Base-by-base conservation (phyloP, 2,888 invertebrate species). In the Bembecia ichneumoniformis region DNA sequence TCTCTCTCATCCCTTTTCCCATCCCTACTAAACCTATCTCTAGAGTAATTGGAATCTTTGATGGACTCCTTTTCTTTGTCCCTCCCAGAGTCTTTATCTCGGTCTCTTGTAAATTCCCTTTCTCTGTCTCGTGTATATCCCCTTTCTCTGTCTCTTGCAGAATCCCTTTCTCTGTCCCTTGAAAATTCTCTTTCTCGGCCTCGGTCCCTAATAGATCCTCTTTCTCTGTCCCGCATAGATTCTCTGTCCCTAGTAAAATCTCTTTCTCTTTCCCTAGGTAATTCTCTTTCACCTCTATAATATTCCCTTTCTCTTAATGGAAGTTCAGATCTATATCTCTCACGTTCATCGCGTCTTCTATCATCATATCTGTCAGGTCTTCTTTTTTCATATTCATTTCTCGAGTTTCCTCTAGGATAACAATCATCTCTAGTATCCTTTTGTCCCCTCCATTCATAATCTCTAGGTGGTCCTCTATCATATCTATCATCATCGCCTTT, bases 291-390 rank as follows among this genome's bases (percentile, higher is more conserved):
- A 52, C 63, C 63, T 50, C 64, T 60, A 54, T 55, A 55, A 60
- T 56, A 53, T 53, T 62, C 46, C 56, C 52, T 15, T 44, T 44
- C 44, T 44, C 44, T 15, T 13, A 40, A 10, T 40, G 40, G 40
- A 5, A 11, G 13, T 40, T 14, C 49, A 20, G 63, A 62, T 34
- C 56, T 65, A 11, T 71, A 63, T 35, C 67, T 55, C 16, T 64
- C 64, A 52, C 62, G 65, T 17, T 64, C 66, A 7, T 62, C 58
- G 46, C 60, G 56, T 43, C 36, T 50, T 48, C 57, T 64, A 46
- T 66, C 67, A 40, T 72, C 73, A 5, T 69, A 68, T 47, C 75
- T 75, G 47, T 74, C 74, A 16, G 62, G 55, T 52, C 67, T 67
- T 46, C 66, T 56, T 50, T 60, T 59, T 3, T 66, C 68, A 50